Conservation (phyloP, 2,888 invertebrate species). For the Catotricha subobsoleta region DNA sequence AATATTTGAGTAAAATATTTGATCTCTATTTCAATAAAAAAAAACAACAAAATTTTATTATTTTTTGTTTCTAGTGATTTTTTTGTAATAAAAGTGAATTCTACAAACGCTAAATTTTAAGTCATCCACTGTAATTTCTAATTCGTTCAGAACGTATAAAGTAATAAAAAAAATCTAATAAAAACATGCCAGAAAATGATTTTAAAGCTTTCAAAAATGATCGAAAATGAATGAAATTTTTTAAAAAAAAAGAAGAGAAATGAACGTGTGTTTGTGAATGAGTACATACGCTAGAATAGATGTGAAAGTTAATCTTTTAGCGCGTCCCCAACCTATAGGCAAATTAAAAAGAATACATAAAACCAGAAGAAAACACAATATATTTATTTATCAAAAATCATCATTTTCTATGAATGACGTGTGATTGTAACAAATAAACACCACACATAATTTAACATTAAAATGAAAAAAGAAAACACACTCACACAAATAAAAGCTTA, state of each 20-base stretch:
- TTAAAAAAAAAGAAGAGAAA: background rate
- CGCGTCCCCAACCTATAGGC: slow-evolving; percentile 11
- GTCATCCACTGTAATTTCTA: too few relatives aligned
- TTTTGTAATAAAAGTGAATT: too few relatives aligned
- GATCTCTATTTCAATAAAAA: too few relatives aligned
- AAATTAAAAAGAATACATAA: background rate
- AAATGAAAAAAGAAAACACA: background rate
- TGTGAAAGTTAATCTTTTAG: slow-evolving; percentile 11
- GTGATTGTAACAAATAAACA: background rate
- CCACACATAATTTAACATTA: background rate
- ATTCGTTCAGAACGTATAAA: too few relatives aligned
- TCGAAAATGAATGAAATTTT: too few relatives aligned
- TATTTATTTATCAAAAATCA: background rate
- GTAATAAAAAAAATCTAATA: too few relatives aligned
- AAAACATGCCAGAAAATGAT: too few relatives aligned
- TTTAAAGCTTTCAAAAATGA: too few relatives aligned
- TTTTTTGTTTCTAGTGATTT: too few relatives aligned
- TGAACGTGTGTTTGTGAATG: background rate
- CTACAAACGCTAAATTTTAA: too few relatives aligned
- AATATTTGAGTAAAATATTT: too few relatives aligned
- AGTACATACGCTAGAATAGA: slow-evolving; percentile 12
- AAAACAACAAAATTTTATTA: too few relatives aligned
- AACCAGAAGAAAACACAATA: background rate
- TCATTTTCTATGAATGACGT: background rate
- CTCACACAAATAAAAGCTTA: background rate